Evolutionary conservation across 2,113 vertebrate genomes (phyloP), one percentile per base, ranked within the genome.

Genomic region (Amblyornis subalaris): DNA sequence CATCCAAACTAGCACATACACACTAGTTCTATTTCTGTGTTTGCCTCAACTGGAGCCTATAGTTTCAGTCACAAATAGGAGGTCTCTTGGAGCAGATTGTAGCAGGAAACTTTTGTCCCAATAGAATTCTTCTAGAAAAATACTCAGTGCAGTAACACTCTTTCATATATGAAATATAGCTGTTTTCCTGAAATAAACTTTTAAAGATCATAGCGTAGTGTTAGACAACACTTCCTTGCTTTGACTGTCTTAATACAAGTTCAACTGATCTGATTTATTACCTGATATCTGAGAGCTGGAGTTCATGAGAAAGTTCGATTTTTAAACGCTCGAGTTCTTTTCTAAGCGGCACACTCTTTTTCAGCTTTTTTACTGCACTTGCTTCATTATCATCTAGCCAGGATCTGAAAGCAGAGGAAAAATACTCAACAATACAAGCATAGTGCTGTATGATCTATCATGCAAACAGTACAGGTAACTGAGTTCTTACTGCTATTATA

Each of bases 271-370:
- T 54, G 26, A 82, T 69, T 72, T 25, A 82, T 93, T 98, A 99
- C 99, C 99, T 98, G 97, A 99, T 99, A 82, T 99, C 98, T 10
- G 97, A 96, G 62, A 99, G 97, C 53, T 98, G 95, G 58, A 99
- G 98, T 6, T 97, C 98, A 72, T 72, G 91, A 70, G 97, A 98
- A 14, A 99, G 98, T n/a, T 99, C 98, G 47, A 80, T 88, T 97
- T 98, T 99, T 88, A 99, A 98, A 65, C 98, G 97, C 38, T 97
- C 97, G 31, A 99, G 97, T 89, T 99, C 99, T 86, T 98, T 97
- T 77, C 99, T 97, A 57, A 98, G 98, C 1, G 99, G 98, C 84
- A 99, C 96, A 95, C 99, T 99, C 21, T 96, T 98, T 33, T 93
- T 97, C 95, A 99, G 96, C 89, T 98, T 99, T 96, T 98, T 98